phyloP scores from a whole-genome alignment of 2,797 vertebrate genomes.

The Meriones psammophilus region DNA sequence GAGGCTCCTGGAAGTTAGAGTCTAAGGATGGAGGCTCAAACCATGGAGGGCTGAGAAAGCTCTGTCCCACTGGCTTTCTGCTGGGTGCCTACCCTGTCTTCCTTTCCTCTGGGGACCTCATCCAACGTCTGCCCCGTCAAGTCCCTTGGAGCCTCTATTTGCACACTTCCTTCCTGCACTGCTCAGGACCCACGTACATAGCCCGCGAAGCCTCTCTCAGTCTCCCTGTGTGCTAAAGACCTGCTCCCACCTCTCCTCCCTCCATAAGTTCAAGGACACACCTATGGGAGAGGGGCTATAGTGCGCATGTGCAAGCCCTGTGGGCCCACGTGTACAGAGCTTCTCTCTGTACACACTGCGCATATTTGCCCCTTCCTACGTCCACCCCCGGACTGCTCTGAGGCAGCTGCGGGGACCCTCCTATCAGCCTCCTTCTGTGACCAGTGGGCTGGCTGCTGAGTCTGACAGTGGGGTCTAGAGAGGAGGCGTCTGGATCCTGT shows the following conservation, averaged over 20 bases:
- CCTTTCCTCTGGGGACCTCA: not conserved
- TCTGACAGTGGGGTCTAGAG: not conserved
- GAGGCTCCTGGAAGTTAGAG: not conserved
- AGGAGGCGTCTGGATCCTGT: rapidly evolving
- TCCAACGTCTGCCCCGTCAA: not conserved
- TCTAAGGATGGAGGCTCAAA: conserved; percentile 9
- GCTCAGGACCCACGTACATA: not conserved
- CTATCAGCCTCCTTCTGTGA: not conserved
- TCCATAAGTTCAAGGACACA: rapidly evolving
- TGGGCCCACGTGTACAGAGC: not conserved
- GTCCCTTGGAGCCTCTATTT: not conserved
- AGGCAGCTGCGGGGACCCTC: not conserved
- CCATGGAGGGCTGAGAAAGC: rapidly evolving
- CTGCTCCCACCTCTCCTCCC: not conserved
- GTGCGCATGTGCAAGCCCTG: too few relatives aligned
- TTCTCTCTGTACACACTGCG: not conserved
- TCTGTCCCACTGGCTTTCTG: not conserved
- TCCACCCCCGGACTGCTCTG: not conserved
- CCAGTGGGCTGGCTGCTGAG: not conserved
- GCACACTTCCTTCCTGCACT: not conserved
- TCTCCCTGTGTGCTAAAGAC: not conserved
- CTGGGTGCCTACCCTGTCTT: not conserved
- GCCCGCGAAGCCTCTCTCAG: not conserved
- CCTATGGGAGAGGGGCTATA: not conserved
- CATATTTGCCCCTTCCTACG: not conserved